Conservation (phyloP, 2,888 invertebrate genomes). For the Schizaphis graminum region DNA sequence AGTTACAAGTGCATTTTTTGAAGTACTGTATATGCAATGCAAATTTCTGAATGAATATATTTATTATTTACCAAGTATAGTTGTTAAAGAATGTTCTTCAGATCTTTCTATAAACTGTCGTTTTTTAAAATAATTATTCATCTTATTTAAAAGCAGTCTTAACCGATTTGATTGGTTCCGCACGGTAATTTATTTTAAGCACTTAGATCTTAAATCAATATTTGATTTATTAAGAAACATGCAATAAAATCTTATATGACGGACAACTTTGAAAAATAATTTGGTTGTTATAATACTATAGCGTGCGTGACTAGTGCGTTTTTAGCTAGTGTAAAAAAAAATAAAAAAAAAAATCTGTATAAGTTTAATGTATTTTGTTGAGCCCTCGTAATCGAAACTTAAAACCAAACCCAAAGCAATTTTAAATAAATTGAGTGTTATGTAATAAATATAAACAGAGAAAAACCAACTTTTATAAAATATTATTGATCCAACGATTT, state of each 20-base stretch:
- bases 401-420: not conserved
- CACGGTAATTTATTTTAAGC: not conserved
- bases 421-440: constrained; percentile 24
- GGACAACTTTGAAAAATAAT: constrained; percentile 30
- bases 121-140: not conserved
- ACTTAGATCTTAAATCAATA: constrained; percentile 14
- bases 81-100: not conserved
- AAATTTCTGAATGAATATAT: not conserved
- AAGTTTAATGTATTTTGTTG: constrained; percentile 34
- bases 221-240: not conserved
- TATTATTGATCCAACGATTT: not conserved
- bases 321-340: not conserved
- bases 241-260: not conserved
- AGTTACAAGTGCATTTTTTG: not conserved
- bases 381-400: constrained; percentile 30
- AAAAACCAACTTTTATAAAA: not conserved
- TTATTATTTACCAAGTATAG: not conserved
- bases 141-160: not conserved
- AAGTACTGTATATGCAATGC: not conserved
- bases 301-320: constrained; percentile 32
- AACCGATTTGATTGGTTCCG: not conserved
- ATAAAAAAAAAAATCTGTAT: not conserved
- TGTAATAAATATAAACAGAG: not conserved
- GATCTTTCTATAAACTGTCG: not conserved
- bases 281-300: constrained; percentile 2